These are phyloP conservation scores for Rana temporaria DNA, from an alignment of 2,113 vertebrate species.

Conservation along the genomic window DNA sequence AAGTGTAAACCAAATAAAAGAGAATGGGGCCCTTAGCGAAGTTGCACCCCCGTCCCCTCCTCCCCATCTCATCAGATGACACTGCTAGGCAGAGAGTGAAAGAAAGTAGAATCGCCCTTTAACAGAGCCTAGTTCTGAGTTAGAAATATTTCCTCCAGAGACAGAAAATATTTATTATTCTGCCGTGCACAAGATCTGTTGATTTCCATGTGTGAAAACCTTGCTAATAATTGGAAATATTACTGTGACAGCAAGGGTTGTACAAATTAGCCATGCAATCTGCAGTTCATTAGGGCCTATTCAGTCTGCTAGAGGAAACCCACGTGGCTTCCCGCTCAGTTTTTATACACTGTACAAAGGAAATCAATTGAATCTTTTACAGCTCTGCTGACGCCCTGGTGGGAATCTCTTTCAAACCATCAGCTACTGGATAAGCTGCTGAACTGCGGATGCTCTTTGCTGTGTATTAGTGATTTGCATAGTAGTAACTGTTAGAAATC, in stretches of 20 bases:
- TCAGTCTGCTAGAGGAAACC: not conserved
- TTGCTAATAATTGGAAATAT: slow-evolving; percentile 13
- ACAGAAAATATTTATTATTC: slow-evolving; percentile 5
- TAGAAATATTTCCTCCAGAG: slow-evolving; percentile 16
- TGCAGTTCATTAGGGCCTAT: slow-evolving; percentile 35
- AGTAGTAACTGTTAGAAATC: not conserved
- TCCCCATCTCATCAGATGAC: too few relatives aligned
- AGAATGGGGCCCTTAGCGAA: too few relatives aligned
- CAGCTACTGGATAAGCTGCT: not conserved
- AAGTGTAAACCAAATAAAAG: too few relatives aligned
- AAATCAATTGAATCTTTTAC: slow-evolving; percentile 42
- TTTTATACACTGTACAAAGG: slow-evolving; percentile 44
- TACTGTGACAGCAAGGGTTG: slow-evolving; percentile 20
- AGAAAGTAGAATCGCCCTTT: too few relatives aligned
- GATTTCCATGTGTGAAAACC: slow-evolving; percentile 15
- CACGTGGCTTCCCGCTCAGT: slow-evolving; percentile 11
- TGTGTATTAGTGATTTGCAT: not conserved
- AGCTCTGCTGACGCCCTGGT: slow-evolving; percentile 11
- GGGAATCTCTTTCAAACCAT: slow-evolving; percentile 9
- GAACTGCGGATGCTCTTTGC: not conserved
- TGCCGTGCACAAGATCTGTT: not conserved
- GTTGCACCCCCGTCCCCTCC: too few relatives aligned
- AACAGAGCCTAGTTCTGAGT: not conserved
- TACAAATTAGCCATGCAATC: slow-evolving; percentile 32
- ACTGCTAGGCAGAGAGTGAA: too few relatives aligned